Conservation (phyloP, 2,888 invertebrate species). For the Formica aserva region DNA sequence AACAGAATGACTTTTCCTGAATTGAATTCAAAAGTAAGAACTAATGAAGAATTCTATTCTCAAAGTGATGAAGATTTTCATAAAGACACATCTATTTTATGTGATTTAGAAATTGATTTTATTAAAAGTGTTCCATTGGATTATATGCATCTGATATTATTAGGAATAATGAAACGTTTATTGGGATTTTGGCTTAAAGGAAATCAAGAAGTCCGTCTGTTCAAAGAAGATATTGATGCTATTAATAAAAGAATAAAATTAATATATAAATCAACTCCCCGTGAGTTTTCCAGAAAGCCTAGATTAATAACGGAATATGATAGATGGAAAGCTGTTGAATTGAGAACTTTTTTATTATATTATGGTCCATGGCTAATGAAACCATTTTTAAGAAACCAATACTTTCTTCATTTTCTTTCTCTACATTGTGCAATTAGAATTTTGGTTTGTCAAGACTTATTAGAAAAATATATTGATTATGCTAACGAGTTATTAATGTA, state of each 20-base stretch:
- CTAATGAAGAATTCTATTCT: no score
- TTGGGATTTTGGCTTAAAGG: constrained; percentile 15
- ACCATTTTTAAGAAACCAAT: constrained; percentile 8
- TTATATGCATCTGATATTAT: constrained; percentile 12
- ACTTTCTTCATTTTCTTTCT: constrained; percentile 28
- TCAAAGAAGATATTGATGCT: constrained; percentile 5
- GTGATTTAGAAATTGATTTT: constrained; percentile 19
- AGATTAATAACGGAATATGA: constrained; percentile 28
- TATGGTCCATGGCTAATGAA: constrained; percentile 6
- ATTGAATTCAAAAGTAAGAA: no score
- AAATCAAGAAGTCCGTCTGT: constrained; percentile 5
- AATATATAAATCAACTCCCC: constrained; percentile 8
- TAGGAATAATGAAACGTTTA: background rate
- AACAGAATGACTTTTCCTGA: no score
- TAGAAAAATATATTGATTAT: constrained; percentile 28
- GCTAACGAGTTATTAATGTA: constrained; percentile 19
- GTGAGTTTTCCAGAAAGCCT: constrained; percentile 9
- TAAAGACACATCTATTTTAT: constrained; percentile 14
- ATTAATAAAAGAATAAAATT: background rate
- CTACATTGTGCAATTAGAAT: constrained; percentile 29
- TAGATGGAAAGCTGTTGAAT: constrained; percentile 26
- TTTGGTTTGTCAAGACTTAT: constrained; percentile 8
- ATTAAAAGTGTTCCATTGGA: constrained; percentile 24
- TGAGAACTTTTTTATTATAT: constrained; percentile 29
- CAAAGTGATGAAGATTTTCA: background rate